Evolutionary conservation across 1,140 invertebrate species (phyloP).

Genomic region (Nixonia krombeini): DNA sequence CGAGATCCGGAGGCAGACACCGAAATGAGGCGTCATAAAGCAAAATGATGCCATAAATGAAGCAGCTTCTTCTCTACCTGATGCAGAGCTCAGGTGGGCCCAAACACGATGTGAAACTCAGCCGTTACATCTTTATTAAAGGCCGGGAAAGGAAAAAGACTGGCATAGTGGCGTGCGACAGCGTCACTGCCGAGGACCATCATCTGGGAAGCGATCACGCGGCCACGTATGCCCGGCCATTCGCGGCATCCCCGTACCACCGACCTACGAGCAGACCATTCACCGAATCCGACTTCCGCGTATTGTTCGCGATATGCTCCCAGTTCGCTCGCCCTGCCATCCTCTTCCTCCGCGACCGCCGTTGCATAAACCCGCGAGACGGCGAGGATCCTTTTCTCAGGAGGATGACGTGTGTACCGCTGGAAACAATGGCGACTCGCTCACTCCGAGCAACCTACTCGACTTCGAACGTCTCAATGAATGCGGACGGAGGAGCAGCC

Average conservation of each 20-base stretch:
- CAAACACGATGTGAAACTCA: constrained; percentile 54
- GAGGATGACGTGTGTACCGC: constrained; percentile 13
- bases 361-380: constrained; percentile 24
- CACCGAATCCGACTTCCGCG: constrained; percentile 50
- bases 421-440: constrained; percentile 18
- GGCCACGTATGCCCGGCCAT: too few relatives aligned
- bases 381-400: constrained; percentile 5
- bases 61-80: constrained; percentile 35
- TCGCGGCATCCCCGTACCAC: too few relatives aligned
- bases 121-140: constrained; percentile 62
- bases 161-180: not conserved
- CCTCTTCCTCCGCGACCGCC: not conserved
- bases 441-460: too few relatives aligned
- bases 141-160: constrained; percentile 47
- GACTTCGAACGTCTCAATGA: too few relatives aligned
- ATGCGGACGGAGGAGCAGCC: too few relatives aligned
- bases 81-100: constrained; percentile 30
- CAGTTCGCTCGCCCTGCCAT: not conserved
- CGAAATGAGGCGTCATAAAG: constrained; percentile 51
- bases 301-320: constrained; percentile 45
- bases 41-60: constrained; percentile 55
- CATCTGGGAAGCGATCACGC: constrained; percentile 40
- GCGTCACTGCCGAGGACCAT: constrained; percentile 21
- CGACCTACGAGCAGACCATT: constrained; percentile 44
- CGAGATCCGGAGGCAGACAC: constrained; percentile 10